A percentile compares a stretch with the other conserved stretches of the same genome.
Conservation (phyloP, 2,113 vertebrate genomes). For the Melozone crissalis region DNA sequence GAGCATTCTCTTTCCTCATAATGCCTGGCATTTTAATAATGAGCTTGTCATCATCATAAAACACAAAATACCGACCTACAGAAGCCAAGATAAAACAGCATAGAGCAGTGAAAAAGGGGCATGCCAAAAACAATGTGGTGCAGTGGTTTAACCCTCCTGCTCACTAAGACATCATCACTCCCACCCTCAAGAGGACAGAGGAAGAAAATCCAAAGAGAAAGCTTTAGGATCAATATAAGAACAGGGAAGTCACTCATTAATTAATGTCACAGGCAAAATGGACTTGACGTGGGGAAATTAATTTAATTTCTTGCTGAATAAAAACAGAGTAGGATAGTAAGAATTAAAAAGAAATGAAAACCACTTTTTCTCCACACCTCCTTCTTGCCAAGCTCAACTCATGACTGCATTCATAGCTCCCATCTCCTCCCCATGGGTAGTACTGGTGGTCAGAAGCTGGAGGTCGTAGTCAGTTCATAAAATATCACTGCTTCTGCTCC, state of each 20-base stretch:
- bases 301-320: background rate
- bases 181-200: background rate
- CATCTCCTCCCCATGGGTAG: accelerated
- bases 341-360: background rate
- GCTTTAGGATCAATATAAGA: background rate
- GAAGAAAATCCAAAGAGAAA: background rate
- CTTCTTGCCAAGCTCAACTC: background rate
- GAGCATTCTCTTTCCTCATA: background rate
- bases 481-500: background rate
- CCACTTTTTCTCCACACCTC: accelerated
- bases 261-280: accelerated
- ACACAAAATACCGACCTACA: background rate
- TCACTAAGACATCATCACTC: background rate
- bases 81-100: background rate
- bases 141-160: background rate
- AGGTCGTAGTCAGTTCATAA: background rate
- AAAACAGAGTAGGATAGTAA: background rate
- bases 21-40: background rate
- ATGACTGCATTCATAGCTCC: background rate
- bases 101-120: background rate
- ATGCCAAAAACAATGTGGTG: background rate
- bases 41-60: background rate
- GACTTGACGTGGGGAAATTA: background rate
- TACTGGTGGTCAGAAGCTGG: accelerated
- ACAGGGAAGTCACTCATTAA: background rate